Base-by-base conservation (phyloP, 1,140 invertebrate species). In the Zaprionus gabonicus region DNA sequence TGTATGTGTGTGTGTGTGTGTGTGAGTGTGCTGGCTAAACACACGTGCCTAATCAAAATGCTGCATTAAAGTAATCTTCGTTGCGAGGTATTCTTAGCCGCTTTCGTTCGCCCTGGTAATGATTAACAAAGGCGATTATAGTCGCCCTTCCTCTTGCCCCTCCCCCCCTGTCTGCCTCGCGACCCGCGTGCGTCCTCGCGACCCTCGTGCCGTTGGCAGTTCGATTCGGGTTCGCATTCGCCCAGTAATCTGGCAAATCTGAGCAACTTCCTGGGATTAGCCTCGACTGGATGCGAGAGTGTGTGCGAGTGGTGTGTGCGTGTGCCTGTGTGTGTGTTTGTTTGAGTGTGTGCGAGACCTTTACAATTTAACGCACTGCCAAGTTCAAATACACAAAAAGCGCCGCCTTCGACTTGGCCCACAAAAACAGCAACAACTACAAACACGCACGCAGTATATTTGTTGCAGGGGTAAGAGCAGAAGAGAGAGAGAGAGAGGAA, bases 321-420 rank as follows among this genome's bases (percentile, higher is more conserved):
- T 57, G 57, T 27, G 44, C 13, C 23, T 55, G 64, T 53, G 41
- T 65, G 44, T 53, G 36, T 23, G 62, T 59, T 60, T 25, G 53
- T 70, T 49, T 64, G 51, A 71, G 60, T 67, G 62, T 65, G 63
- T 78, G 69, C 49, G 71, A 65, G 78, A 85, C 78, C 85, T 90
- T 88, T 90, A 88, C 84, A 88, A 88, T 88, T 88, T 88, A 88
- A 88, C 84, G 84, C 84, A 88, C 84, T 88, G 85, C 75, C 84
- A 88, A 88, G 84, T 88, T 88, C 84, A 88, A 88, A 88, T 88
- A 90, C 84, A 90, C 81, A 88, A 84, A 88, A 88, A 88, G 81
- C 69, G 41, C 70, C 63, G 57, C 56, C 81, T 60, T 60, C 64
- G 53, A 75, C 72, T 71, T 75, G 53, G 69, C 78, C 77, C 55